Evolutionary conservation across 1,140 invertebrate species (phyloP), one percentile per base, ranked within the genome.

Genomic region (Lerema accius): DNA sequence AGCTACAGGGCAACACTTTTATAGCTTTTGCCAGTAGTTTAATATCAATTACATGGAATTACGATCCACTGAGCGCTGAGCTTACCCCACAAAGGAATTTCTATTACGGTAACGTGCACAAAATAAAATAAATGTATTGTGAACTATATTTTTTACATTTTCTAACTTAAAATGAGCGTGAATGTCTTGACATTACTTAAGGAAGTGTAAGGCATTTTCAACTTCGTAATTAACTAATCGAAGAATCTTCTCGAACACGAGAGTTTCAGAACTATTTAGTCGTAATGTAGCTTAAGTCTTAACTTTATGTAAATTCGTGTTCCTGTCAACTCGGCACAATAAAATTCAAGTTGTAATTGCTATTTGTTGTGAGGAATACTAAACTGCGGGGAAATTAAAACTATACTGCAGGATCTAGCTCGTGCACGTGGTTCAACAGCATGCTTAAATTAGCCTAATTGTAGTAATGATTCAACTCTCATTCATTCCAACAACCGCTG

Each of bases 391-490:
- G 51, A 39, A 46, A 58, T 58, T 58, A 58, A 58, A 58, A 58
- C 55, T 58, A n/a, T n/a, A 58, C 42, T 35, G 55, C 55, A 17
- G 37, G 42, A 46, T 16, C 4, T 10, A 10, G 26, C 55, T 16
- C 3, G 26, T 11, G 55, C 42, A 43, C 55, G 23, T 58, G 53
- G 53, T 56, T 28, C 11, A 43, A 46, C 49, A 70, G 66, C 67
- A 73, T 73, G 66, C 71, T 73, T 71, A 67, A 67, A 71, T 76
- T 60, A 70, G 58, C 58, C 67, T 60, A 72, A 63, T 69, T 70
- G 69, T 63, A 63, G 17, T 68, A 67, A 73, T 76, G 71, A 71
- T 56, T 70, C 73, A 73, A 53, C 19, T 70, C 64, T n/a, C 42
- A 70, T 71, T 74, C 71, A 76, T 73, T 69, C 66, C 37, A 53